A percentile compares a stretch with the other conserved stretches of the same genome.
phyloP scores from a whole-genome alignment of 2,797 vertebrate species.

The Phataginus tricuspis region DNA sequence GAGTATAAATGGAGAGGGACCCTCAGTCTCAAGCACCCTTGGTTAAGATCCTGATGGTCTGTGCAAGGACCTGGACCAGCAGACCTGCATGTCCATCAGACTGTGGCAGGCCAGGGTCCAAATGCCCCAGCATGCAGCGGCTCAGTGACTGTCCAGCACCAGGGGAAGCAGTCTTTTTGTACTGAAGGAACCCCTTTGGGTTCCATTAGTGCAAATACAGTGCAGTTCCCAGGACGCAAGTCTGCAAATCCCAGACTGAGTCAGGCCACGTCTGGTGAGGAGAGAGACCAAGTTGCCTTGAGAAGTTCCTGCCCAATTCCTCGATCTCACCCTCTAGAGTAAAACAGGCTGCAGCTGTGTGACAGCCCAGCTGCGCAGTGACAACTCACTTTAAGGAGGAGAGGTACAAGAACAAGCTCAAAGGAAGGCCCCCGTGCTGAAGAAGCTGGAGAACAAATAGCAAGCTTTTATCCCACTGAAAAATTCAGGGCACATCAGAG shows the following conservation, averaged over 20 bases:
- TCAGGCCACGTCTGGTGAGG: background rate
- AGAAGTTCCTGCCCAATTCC: background rate
- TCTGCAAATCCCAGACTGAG: background rate
- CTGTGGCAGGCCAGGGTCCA: background rate
- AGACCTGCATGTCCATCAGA: background rate
- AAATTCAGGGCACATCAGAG: slow-evolving; percentile 3
- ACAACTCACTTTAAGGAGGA: background rate
- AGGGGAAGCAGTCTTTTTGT: background rate
- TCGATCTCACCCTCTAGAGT: background rate
- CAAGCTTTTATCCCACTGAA: background rate
- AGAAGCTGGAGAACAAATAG: background rate
- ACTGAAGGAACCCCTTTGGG: background rate
- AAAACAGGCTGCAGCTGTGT: background rate
- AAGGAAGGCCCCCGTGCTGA: background rate
- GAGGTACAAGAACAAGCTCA: background rate
- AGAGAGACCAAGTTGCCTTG: background rate
- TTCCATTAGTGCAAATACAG: background rate
- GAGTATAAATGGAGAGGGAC: background rate
- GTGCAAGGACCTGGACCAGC: background rate
- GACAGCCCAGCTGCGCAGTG: background rate
- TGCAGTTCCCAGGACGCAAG: background rate
- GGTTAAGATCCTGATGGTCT: background rate
- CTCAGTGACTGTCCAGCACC: background rate
- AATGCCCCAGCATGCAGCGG: background rate
- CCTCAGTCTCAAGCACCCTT: background rate